Base-by-base conservation (phyloP, 1,140 invertebrate genomes). In the Sinella curviseta region DNA sequence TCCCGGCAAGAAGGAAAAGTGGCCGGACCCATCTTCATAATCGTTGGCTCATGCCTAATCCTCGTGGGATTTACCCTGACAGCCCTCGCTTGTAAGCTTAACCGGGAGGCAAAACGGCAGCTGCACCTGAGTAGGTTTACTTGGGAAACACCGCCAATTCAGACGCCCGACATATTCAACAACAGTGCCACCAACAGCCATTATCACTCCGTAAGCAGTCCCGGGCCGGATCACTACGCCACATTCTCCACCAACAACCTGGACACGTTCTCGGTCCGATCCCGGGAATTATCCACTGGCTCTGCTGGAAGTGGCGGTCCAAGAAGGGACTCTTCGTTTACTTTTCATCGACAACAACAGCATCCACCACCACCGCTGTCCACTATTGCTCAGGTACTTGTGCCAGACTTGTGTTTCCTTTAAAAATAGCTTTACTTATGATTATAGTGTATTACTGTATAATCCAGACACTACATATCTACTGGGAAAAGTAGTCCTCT, bases 11-110 rank as follows among this genome's bases (percentile, higher is more conserved):
- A 83, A 55, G 82, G 79, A 20, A 80, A 79, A 60, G 70, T 83
- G n/a, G 80, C 82, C 14, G 82, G 82, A 0, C 82, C 82, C 17
- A 74, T 80, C 34, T 83, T 83, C 54, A 30, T 83, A 16, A 76
- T 83, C 16, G 35, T 83, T 20, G 82, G 82, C 20, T 78, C 70
- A n/a, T 35, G 65, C 16, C 74, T 83, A 20, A 54, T 83, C 24
- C 26, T 81, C 54, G 17, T 81, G 8, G 82, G 82, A 16, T 24
- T 81, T 28, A 70, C 35, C 1, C 54, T 83, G 1, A 79, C 76
- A 3, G 12, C 81, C 2, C 74, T 83, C 0, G 78, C 78, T 20
- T 81, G 80, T n/a, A 83, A 81, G 76, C 54, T 83, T 30, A 79
- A 80, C 55, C 78, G 78, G 30, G 82, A 80, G 57, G 82, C 80